Conservation (phyloP, 1,140 invertebrate genomes). For the Condylostylus longicornis region DNA sequence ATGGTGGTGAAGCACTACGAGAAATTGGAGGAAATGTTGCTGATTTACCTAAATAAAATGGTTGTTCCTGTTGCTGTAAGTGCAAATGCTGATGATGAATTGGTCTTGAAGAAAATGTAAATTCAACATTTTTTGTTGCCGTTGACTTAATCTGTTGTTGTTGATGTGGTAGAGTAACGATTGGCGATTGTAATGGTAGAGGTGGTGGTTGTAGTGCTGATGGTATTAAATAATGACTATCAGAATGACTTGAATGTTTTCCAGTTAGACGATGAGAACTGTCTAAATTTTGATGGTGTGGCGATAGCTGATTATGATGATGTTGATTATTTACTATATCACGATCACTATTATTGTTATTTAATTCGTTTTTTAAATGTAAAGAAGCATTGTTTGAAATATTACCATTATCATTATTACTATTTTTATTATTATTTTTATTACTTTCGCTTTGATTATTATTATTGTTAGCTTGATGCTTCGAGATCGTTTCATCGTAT, state of each 20-base stretch:
- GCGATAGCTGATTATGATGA: not conserved
- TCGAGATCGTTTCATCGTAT: not conserved
- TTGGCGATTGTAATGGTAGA: not conserved
- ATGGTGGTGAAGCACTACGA: not conserved
- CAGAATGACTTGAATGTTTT: too few relatives aligned
- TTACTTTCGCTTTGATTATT: not conserved
- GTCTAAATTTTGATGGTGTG: not conserved
- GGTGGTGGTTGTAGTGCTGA: too few relatives aligned
- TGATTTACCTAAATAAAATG: not conserved
- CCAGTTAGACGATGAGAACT: too few relatives aligned
- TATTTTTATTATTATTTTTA: not conserved
- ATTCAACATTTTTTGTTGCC: not conserved
- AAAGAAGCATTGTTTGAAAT: not conserved
- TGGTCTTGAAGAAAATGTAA: slow-evolving; percentile 2
- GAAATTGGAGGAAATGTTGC: slow-evolving; percentile 2
- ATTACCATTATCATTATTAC: not conserved
- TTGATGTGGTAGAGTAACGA: not conserved
- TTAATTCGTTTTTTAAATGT: not conserved
- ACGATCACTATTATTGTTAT: not conserved
- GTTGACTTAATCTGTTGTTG: not conserved
- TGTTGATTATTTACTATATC: not conserved
- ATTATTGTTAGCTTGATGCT: not conserved
- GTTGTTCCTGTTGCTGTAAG: not conserved
- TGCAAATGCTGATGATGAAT: slow-evolving; percentile 4
- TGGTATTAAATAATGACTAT: too few relatives aligned